phyloP scores from a whole-genome alignment of 2,797 vertebrate species.

The Parotocinclus haroldoi region DNA sequence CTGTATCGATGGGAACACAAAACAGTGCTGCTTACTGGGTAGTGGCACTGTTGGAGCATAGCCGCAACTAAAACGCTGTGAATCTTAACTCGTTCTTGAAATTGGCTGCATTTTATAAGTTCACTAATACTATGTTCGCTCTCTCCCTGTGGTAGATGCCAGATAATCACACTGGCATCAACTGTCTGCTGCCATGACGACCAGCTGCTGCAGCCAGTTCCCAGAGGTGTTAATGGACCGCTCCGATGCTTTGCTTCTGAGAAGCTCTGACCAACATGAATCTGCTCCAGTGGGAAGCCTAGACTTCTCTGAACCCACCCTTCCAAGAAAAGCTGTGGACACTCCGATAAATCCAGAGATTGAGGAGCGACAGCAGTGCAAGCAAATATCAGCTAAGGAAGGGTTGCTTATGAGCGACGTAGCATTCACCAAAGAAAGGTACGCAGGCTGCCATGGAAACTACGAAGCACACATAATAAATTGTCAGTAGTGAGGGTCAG shows the following conservation, averaged over 20 bases:
- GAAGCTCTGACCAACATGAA: slow-evolving; percentile 58
- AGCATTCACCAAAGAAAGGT: slow-evolving; percentile 75
- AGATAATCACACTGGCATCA: slow-evolving; percentile 66
- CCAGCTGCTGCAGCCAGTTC: slow-evolving; percentile 72
- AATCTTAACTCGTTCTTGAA: slow-evolving; percentile 17
- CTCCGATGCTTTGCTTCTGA: slow-evolving; percentile 57
- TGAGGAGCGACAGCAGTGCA: slow-evolving; percentile 75
- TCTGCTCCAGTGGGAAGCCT: slow-evolving; percentile 61
- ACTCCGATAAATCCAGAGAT: slow-evolving; percentile 58
- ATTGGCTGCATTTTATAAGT: background rate
- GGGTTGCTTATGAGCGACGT: slow-evolving; percentile 74
- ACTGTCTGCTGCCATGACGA: slow-evolving; percentile 74
- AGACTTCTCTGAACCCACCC: slow-evolving; percentile 60
- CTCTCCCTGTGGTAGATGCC: slow-evolving; percentile 46
- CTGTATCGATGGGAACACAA: slow-evolving; percentile 7
- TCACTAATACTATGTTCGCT: background rate
- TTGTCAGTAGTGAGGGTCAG: background rate
- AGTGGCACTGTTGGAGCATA: slow-evolving; percentile 6
- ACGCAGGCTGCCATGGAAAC: slow-evolving; percentile 29
- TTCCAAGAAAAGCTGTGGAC: slow-evolving; percentile 68
- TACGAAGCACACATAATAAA: background rate
- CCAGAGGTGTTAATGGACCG: slow-evolving; percentile 72
- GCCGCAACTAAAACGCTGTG: slow-evolving; percentile 2
- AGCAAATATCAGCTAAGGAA: slow-evolving; percentile 76
- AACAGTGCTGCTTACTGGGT: slow-evolving; percentile 20